phyloP scores from a whole-genome alignment of 2,113 vertebrate species.

The Colossoma macropomum region DNA sequence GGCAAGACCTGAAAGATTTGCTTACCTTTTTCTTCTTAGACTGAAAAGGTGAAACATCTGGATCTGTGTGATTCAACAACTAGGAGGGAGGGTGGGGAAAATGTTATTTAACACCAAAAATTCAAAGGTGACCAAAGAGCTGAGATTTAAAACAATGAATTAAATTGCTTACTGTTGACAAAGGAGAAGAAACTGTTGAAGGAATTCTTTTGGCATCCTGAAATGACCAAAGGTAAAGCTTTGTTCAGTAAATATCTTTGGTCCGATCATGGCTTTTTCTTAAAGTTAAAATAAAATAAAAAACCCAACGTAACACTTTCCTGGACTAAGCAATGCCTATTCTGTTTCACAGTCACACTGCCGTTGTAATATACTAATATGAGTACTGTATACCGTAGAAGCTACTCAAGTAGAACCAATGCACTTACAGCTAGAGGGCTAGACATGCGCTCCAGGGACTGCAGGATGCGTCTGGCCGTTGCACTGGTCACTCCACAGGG shows the following conservation, averaged over 20 bases:
- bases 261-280: too few relatives aligned
- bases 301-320: too few relatives aligned
- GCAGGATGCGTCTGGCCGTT: slow-evolving; percentile 92
- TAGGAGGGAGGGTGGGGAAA: neutral
- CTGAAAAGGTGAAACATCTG: slow-evolving; percentile 75
- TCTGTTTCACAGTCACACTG: too few relatives aligned
- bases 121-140: too few relatives aligned
- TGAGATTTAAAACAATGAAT: neutral
- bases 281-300: too few relatives aligned
- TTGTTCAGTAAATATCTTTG: neutral
- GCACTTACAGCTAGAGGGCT: slow-evolving; percentile 90
- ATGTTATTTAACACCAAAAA: neutral
- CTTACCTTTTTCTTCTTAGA: slow-evolving; percentile 87
- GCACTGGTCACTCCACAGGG: slow-evolving; percentile 93
- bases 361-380: too few relatives aligned
- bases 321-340: too few relatives aligned
- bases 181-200: slow-evolving; percentile 77
- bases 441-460: slow-evolving; percentile 97
- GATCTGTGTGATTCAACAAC: slow-evolving; percentile 81
- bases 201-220: slow-evolving; percentile 97
- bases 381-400: neutral
- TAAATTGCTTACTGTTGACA: slow-evolving; percentile 84
- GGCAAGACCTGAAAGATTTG: slow-evolving; percentile 4
- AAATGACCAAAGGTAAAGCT: slow-evolving; percentile 48
- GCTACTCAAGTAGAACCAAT: neutral